phyloP scores from a whole-genome alignment of 2,797 vertebrate genomes.

The Hippocampus kuda region DNA sequence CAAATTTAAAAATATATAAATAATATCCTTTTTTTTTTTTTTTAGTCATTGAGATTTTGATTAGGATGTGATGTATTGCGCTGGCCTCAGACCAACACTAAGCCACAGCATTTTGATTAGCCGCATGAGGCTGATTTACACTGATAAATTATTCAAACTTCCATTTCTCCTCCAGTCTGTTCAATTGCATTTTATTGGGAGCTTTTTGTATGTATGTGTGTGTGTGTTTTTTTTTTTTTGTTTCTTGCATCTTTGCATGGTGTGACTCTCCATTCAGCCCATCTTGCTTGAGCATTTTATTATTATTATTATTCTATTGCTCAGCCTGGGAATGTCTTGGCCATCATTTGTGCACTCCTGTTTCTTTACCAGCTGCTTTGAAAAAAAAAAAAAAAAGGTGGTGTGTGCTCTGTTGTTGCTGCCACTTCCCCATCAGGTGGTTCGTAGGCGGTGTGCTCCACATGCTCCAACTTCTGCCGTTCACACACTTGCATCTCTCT shows the following conservation, averaged over 20 bases:
- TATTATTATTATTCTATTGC: no score
- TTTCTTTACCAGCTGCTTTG: constrained; percentile 41
- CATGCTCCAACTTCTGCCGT: constrained; percentile 51
- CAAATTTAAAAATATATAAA: constrained; percentile 41
- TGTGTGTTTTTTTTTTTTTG: constrained; percentile 14
- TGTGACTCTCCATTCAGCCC: not conserved
- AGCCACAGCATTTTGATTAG: constrained; percentile 38
- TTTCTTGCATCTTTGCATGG: constrained; percentile 11
- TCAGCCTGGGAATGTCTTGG: constrained; percentile 32
- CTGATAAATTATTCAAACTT: constrained; percentile 47
- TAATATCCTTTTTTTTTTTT: constrained; percentile 13
- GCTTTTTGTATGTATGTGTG: not conserved
- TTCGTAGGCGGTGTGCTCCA: constrained; percentile 51
- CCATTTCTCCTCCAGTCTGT: constrained; percentile 15
- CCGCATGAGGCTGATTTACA: constrained; percentile 37
- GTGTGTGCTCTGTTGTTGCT: constrained; percentile 36
- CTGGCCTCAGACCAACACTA: constrained; percentile 22
- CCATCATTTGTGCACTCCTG: constrained; percentile 33
- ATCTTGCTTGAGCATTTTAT: no score
- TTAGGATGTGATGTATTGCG: constrained; percentile 35
- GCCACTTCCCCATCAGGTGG: constrained; percentile 39
- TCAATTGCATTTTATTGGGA: constrained; percentile 11
- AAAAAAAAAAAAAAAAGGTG: constrained; percentile 36
- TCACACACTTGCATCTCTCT: constrained; percentile 28
- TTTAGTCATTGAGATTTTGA: constrained; percentile 2